These are phyloP conservation scores for Hoplostethus atlanticus DNA, from an alignment of 2,797 vertebrate species.

Conservation along the genomic window DNA sequence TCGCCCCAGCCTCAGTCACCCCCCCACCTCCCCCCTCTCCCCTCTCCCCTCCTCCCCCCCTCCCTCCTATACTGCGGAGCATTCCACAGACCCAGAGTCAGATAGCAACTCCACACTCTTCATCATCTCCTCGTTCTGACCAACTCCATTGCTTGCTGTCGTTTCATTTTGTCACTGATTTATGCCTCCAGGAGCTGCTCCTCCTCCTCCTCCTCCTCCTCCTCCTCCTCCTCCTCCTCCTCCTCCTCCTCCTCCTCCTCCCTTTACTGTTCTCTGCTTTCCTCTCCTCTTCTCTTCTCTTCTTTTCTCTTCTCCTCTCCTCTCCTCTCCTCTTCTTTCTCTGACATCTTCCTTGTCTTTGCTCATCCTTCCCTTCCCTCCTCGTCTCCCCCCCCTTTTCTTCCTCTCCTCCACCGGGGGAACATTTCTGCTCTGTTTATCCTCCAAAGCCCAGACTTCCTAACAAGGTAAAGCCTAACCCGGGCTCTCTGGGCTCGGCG, in stretches of 20 bases:
- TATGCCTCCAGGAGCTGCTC: slow-evolving; percentile 18
- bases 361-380: slow-evolving; percentile 43
- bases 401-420: slow-evolving; percentile 34
- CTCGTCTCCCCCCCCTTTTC: slow-evolving; percentile 39
- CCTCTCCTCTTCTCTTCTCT: slow-evolving; percentile 6
- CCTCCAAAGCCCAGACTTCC: slow-evolving; percentile 79
- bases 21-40: slow-evolving; percentile 11
- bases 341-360: slow-evolving; percentile 43
- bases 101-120: slow-evolving; percentile 41
- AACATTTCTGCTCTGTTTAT: slow-evolving; percentile 80
- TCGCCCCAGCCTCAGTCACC: slow-evolving; percentile 35
- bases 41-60: slow-evolving; percentile 8
- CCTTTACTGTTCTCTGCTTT: slow-evolving; percentile 8
- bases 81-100: slow-evolving; percentile 65
- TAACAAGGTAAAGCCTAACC: slow-evolving; percentile 85
- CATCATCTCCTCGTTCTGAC: slow-evolving; percentile 27
- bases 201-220: too few species aligned
- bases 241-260: too few species aligned
- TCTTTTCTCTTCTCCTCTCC: slow-evolving; percentile 9
- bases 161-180: slow-evolving; percentile 20
- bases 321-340: slow-evolving; percentile 18
- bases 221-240: too few species aligned
- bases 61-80: slow-evolving; percentile 11
- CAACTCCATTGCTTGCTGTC: slow-evolving; percentile 18
- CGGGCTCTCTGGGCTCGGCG: slow-evolving; percentile 31